phyloP scores from a whole-genome alignment of 1,140 invertebrate genomes.

The Gonatopus flavifemur region DNA sequence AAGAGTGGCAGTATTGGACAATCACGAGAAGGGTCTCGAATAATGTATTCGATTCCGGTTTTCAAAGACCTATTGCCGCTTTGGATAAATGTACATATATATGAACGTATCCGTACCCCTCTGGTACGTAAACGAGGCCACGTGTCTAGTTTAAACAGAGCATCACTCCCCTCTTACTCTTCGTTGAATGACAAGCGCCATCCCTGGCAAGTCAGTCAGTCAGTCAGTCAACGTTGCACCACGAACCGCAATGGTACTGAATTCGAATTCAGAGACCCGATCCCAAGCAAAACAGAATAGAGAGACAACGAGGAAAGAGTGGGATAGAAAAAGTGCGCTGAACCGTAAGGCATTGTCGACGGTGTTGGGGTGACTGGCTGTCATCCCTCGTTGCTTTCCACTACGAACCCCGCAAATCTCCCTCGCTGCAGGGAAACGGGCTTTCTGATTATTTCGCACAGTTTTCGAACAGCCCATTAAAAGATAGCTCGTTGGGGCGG shows the following conservation, averaged over 20 bases:
- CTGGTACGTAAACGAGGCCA: constrained; percentile 50
- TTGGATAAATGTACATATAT: constrained; percentile 11
- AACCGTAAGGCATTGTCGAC: constrained; percentile 51
- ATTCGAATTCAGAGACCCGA: no score
- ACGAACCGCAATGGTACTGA: no score
- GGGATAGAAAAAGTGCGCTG: no score
- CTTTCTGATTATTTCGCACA: constrained; percentile 48
- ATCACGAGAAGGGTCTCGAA: constrained; percentile 28
- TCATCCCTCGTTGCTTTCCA: constrained; percentile 37
- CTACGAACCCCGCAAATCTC: constrained; percentile 19
- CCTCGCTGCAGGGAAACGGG: constrained; percentile 5
- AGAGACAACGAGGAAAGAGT: no score
- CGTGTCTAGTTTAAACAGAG: constrained; percentile 54
- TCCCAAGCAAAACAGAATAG: no score
- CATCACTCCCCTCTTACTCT: neutral
- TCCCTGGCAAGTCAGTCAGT: no score
- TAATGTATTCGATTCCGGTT: constrained; percentile 56
- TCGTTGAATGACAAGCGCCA: neutral
- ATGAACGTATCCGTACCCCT: constrained; percentile 12
- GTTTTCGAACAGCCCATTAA: constrained; percentile 54
- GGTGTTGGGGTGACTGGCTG: constrained; percentile 20
- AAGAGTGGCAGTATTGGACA: constrained; percentile 27
- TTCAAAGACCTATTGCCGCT: constrained; percentile 46
- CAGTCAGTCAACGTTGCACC: no score
- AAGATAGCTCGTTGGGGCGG: constrained; percentile 48